Evolutionary conservation across 2,888 invertebrate genomes (phyloP).

Genomic region (Eupithecia abbreviata): DNA sequence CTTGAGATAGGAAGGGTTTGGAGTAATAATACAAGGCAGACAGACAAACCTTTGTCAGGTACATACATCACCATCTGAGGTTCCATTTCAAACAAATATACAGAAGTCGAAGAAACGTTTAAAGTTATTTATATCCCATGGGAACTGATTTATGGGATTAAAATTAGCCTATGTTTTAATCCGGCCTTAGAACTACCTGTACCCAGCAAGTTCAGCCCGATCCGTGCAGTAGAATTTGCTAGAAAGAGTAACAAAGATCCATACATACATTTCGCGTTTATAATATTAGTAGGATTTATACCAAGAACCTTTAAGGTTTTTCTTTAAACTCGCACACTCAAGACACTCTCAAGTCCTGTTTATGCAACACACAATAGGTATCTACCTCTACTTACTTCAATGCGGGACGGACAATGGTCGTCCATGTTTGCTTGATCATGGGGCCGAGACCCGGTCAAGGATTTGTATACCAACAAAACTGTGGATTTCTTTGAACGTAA

Average conservation of each 20-base stretch:
- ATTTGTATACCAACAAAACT: slow-evolving; percentile 24
- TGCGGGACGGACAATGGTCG: slow-evolving; percentile 24
- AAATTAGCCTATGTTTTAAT: too few species aligned
- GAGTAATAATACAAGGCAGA: background rate
- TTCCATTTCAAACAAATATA: background rate
- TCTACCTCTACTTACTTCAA: slow-evolving; percentile 5
- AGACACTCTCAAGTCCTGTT: slow-evolving; percentile 18
- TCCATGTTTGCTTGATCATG: background rate
- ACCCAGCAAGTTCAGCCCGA: too few species aligned
- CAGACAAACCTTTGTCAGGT: background rate
- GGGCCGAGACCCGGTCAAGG: slow-evolving; percentile 16
- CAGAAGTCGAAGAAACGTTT: background rate
- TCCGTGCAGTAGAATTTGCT: too few species aligned
- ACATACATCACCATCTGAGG: background rate
- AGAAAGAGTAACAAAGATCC: too few species aligned
- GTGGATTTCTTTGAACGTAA: slow-evolving; percentile 12
- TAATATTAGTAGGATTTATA: background rate
- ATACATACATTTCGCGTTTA: too few species aligned
- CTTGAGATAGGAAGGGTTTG: too few species aligned
- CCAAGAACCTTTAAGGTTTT: background rate
- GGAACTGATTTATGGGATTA: too few species aligned
- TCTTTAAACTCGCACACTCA: background rate
- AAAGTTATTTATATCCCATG: too few species aligned
- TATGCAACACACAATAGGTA: slow-evolving; percentile 2
- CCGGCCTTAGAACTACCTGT: too few species aligned